Evolutionary conservation across 2,797 vertebrate species (phyloP).

Genomic region (Kryptolebias ocellatus): DNA sequence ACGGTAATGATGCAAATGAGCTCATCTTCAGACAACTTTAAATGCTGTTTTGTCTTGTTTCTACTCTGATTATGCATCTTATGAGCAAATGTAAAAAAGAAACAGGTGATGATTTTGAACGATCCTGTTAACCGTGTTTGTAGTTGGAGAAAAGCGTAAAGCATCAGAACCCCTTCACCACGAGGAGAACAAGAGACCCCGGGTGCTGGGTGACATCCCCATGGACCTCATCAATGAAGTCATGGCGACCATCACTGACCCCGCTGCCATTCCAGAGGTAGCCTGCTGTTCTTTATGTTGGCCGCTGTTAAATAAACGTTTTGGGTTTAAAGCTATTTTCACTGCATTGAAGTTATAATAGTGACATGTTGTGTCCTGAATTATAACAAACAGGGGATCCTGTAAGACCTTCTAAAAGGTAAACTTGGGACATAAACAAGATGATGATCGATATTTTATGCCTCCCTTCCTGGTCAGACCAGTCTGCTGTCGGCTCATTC

Average conservation of each 20-base stretch:
- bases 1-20: not conserved
- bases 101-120: not conserved
- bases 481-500: slow-evolving; percentile 95
- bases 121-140: slow-evolving; percentile 5
- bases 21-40: not conserved
- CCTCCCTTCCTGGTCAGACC: slow-evolving; percentile 78
- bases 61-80: not conserved
- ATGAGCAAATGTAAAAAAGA: slow-evolving; percentile 2
- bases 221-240: slow-evolving; percentile 97
- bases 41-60: not conserved
- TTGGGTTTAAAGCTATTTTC: not conserved
- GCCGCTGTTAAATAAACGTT: no score
- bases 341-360: no score
- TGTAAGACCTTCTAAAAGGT: not conserved
- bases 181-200: slow-evolving; percentile 91
- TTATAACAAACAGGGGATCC: not conserved
- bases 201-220: slow-evolving; percentile 95
- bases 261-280: slow-evolving; percentile 94
- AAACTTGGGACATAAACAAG: not conserved
- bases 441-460: not conserved
- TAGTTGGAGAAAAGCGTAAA: slow-evolving; percentile 93
- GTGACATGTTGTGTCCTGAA: not conserved
- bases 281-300: slow-evolving; percentile 26
- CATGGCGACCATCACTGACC: slow-evolving; percentile 98
- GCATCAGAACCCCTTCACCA: slow-evolving; percentile 84